phyloP scores from a whole-genome alignment of 2,113 vertebrate genomes.

The Gymnobelideus leadbeateri region DNA sequence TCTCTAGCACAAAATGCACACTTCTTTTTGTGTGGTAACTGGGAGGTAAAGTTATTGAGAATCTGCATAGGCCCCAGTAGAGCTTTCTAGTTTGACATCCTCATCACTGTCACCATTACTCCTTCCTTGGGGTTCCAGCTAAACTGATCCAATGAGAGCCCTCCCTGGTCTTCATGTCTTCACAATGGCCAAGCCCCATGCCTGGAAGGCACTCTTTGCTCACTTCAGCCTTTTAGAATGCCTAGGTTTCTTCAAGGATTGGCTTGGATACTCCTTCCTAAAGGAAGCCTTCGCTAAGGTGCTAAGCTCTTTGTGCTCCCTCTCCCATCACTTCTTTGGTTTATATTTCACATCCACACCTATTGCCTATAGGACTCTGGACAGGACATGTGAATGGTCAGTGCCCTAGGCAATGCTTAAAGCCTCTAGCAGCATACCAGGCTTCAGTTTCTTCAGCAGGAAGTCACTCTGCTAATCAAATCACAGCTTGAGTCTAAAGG shows the following conservation, averaged over 20 bases:
- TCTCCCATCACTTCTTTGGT: background rate
- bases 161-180: background rate
- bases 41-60: background rate
- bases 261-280: too few relatives aligned
- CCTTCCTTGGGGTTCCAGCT: background rate
- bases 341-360: background rate
- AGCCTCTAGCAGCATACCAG: background rate
- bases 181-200: background rate
- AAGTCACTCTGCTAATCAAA: background rate
- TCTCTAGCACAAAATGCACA: background rate
- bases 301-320: background rate
- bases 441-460: background rate
- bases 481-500: background rate
- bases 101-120: background rate
- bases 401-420: background rate
- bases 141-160: background rate
- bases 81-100: background rate
- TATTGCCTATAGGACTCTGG: background rate
- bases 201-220: background rate
- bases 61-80: background rate
- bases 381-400: background rate
- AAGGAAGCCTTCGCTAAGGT: too few relatives aligned
- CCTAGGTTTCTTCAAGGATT: too few relatives aligned
- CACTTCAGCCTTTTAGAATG: background rate
- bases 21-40: background rate